Percentiles rank a stretch among this genome's conserved stretches.
Conservation (phyloP, 2,888 invertebrate genomes). For the Pseudeuparius sepicola region DNA sequence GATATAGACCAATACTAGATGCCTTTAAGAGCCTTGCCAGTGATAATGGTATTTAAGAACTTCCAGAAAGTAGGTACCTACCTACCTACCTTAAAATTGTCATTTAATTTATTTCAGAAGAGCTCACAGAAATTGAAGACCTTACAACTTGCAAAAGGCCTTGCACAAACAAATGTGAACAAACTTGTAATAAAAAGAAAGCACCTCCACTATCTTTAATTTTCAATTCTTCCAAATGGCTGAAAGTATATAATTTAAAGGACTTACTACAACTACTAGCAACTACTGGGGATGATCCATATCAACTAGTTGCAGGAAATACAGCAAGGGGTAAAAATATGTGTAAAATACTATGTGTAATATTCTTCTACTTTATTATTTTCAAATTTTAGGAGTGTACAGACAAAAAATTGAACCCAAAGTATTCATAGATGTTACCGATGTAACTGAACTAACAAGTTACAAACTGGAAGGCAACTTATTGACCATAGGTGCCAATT, state of each 20-base stretch:
- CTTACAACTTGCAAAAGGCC: too few species aligned
- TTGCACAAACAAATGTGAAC: too few species aligned
- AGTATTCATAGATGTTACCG: conserved; percentile 54
- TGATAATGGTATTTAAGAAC: too few species aligned
- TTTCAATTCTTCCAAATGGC: conserved; percentile 46
- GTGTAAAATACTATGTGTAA: too few species aligned
- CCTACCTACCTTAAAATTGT: too few species aligned
- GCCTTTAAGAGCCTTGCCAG: conserved; percentile 56
- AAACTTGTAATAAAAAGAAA: too few species aligned
- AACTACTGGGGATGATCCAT: conserved; percentile 35
- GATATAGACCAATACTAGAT: conserved; percentile 51
- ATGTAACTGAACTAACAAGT: conserved; percentile 46
- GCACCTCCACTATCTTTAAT: too few species aligned
- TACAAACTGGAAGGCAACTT: conserved; percentile 34
- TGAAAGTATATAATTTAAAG: conserved; percentile 45
- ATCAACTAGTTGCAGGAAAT: conserved; percentile 61
- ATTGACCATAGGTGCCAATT: conserved; percentile 49
- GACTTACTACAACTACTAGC: conserved; percentile 48
- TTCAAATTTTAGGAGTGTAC: conserved; percentile 30
- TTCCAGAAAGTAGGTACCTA: too few species aligned
- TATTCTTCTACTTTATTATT: too few species aligned
- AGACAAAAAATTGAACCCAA: conserved; percentile 27
- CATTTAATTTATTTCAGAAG: too few species aligned
- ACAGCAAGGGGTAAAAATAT: conserved; percentile 70
- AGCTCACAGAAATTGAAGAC: too few species aligned